Evolutionary conservation across 2,888 invertebrate genomes (phyloP).

Genomic region (Leptinotarsa haldemani): DNA sequence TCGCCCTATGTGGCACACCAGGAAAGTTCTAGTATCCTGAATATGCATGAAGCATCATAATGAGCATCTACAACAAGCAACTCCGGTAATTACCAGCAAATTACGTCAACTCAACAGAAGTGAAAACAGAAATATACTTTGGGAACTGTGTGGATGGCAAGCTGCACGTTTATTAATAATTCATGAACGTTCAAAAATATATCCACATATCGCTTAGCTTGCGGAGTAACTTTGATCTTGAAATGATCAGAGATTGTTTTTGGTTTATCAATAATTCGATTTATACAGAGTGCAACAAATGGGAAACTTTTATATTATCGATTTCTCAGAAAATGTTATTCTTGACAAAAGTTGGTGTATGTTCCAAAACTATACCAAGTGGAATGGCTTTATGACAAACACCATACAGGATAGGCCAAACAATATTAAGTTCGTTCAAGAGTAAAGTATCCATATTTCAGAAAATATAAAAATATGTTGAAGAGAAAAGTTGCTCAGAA

Average conservation of each 20-base stretch:
- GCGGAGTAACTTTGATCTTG: neutral
- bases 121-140: constrained; percentile 2
- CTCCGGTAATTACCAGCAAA: constrained; percentile 5
- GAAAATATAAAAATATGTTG: too few species aligned
- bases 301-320: too few species aligned
- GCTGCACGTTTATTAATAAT: neutral
- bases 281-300: too few species aligned
- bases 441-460: too few species aligned
- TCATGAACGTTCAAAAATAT: neutral
- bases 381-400: too few species aligned
- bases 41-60: constrained; percentile 4
- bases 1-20: neutral
- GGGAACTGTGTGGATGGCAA: neutral
- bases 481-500: too few species aligned
- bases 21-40: neutral
- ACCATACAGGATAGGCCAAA: too few species aligned
- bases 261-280: too few species aligned
- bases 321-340: too few species aligned
- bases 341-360: too few species aligned
- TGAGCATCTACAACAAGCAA: neutral
- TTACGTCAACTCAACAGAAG: neutral
- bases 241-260: neutral
- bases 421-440: too few species aligned
- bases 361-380: too few species aligned
- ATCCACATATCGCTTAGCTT: neutral